A percentile compares a stretch with the other conserved stretches of the same genome.
Conservation (phyloP, 2,888 invertebrate genomes). For the Hylaea fasciaria region DNA sequence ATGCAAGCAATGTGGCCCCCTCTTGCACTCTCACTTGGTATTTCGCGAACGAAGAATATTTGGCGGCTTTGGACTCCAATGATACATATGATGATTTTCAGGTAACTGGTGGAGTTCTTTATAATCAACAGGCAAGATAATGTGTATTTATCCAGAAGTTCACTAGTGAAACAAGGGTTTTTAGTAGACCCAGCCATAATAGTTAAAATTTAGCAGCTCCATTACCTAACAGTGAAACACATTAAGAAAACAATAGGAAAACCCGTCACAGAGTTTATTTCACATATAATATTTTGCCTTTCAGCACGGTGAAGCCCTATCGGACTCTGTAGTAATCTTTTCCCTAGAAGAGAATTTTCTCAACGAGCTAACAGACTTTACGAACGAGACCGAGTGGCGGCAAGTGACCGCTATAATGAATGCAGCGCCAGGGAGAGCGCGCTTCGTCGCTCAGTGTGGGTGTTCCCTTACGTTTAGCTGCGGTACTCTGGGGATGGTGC, state of each 20-base stretch:
- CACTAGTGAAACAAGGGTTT: too few relatives aligned
- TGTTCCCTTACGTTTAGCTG: conserved; percentile 59
- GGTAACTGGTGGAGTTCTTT: conserved; percentile 41
- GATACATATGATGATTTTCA: conserved; percentile 47
- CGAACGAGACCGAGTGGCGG: conserved; percentile 62
- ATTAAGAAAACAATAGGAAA: too few relatives aligned
- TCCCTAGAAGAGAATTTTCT: conserved; percentile 69
- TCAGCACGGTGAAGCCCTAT: conserved; percentile 59
- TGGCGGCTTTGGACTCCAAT: conserved; percentile 34
- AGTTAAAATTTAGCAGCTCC: too few relatives aligned
- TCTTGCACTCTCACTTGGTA: conserved; percentile 65
- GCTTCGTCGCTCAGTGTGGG: conserved; percentile 59
- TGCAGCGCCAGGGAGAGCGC: conserved; percentile 57
- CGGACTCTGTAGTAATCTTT: conserved; percentile 56
- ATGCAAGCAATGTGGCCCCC: conserved; percentile 57
- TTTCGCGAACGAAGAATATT: conserved; percentile 50
- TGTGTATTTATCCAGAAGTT: too few relatives aligned
- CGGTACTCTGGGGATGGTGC: conserved; percentile 50
- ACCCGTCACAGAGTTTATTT: too few relatives aligned
- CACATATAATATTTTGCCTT: too few relatives aligned
- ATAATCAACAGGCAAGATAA: too few relatives aligned
- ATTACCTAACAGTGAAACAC: too few relatives aligned
- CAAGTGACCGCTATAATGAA: conserved; percentile 49
- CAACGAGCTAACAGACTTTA: conserved; percentile 62
- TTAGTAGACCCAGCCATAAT: too few relatives aligned